Base-by-base conservation (phyloP, 2,113 vertebrate species). In the Oxyura jamaicensis region DNA sequence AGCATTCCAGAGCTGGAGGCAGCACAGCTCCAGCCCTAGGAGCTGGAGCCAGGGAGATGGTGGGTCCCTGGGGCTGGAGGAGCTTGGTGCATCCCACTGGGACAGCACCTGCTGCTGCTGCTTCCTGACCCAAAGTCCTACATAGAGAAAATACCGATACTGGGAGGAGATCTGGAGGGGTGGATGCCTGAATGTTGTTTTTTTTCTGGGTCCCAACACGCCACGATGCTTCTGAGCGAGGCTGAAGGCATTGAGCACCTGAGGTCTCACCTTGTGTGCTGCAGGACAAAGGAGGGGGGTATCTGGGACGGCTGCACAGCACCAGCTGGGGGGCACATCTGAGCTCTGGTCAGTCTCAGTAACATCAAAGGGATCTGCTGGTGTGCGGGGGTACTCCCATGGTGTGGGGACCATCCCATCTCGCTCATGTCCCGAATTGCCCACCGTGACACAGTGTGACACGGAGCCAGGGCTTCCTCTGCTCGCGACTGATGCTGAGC, bases 361-460 rank as follows among this genome's bases (percentile, higher is more conserved):
- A 31, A 4, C 14, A 58, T 36, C 18, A 23, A 39, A 11, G 13
- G 44, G 11, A 42, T 22, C 58, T 83, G 59, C 68, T 69, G 80
- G 7, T 11, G 10, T 28, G 36, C 5, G 3, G 5, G 29, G 11
- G 50, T 52, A 42, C 52, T 72, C 29, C 60, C 17, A 26, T 11
- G 59, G 11, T 3, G 0, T 29, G 29, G 60, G 76, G 55, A 44
- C 11, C 20, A 8, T 21, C 46, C 22, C 46, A 48, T 48, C 46
- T 33, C 1, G 5, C 4, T 9, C 28, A 50, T n/a, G 21, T 76
- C 52, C 76, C 0, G 0, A 39, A 8, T 20, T 36, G 17, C 75
- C 67, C 0, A 0, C 92, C 68, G 76, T 28, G 83, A 19, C 76
- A 19, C 74, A 62, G 46, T 0, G 7, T 60, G 79, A 20, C 41